A percentile compares a stretch with the other conserved stretches of the same genome.
These are phyloP conservation scores for Catagonus wagneri DNA, from an alignment of 2,113 vertebrate species.

Conservation along the genomic window DNA sequence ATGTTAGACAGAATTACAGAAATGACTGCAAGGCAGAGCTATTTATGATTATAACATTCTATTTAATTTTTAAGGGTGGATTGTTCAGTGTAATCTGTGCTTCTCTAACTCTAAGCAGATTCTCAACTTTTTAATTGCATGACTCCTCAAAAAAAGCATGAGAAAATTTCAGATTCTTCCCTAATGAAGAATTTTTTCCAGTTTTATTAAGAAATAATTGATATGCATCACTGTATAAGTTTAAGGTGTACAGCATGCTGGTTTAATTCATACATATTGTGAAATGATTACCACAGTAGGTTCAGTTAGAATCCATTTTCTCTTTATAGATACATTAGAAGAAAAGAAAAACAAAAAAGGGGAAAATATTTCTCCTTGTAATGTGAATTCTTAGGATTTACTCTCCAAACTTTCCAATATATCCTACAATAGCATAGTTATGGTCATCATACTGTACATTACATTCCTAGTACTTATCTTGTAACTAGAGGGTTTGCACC, in stretches of 20 bases:
- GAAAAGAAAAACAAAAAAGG: background rate
- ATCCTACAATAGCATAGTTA: background rate
- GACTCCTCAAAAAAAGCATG: conserved; percentile 67
- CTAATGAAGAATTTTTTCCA: conserved; percentile 57
- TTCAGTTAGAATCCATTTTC: background rate
- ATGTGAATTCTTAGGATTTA: background rate
- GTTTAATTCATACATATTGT: background rate
- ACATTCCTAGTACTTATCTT: background rate
- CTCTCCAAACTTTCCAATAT: background rate
- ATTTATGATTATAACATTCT: conserved; percentile 79
- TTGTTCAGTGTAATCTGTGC: conserved; percentile 67
- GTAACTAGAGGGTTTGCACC: background rate
- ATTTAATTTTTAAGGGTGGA: conserved; percentile 76
- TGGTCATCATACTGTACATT: background rate
- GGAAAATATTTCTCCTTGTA: background rate
- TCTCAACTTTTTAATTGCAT: conserved; percentile 79
- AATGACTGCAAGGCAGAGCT: conserved; percentile 84
- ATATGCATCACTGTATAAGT: background rate
- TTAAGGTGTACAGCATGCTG: background rate
- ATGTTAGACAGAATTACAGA: conserved; percentile 86
- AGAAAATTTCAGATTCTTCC: conserved; percentile 41
- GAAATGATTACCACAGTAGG: background rate
- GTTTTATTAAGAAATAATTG: background rate
- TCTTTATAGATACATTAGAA: background rate
- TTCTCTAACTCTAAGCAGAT: conserved; percentile 69